Evolutionary conservation across 1,140 invertebrate species (phyloP), one percentile per base, ranked within the genome.

Genomic region (Xylocopa sonorina): DNA sequence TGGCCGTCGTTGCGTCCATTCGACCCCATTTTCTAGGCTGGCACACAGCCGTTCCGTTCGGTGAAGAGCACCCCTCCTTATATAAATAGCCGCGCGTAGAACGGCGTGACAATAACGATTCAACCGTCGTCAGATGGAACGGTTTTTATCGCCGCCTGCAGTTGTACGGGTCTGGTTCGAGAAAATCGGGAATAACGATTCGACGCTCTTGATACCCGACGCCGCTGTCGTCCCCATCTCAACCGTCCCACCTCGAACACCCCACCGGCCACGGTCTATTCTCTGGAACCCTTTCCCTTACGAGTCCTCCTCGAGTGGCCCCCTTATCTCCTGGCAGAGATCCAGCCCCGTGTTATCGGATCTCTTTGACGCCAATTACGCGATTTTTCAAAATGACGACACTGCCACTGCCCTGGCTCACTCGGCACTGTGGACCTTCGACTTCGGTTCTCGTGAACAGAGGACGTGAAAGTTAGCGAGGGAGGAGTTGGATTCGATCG

Each of bases 331-430:
- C 51, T 85, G 84, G 84, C 82, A 58, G 50, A 3, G 29, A 43
- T 81, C 84, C 84, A 84, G 69, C 41, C 41, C 41, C 60, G 58
- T 58, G 84, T 85, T 85, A 85, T 84, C 84, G 83, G 79, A 77
- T 74, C 83, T 72, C 81, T 85, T 84, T 84, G 84, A 85, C 83
- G 82, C 69, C 84, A 85, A 85, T 85, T 85, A 85, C 79, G 74
- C 69, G 84, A 85, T 84, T 85, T 85, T 85, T 85, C 83, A 81
- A 84, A 82, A 82, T 71, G 57, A 72, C 74, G 60, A 66, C 32
- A 58, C 29, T 24, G 14, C 41, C 32, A 12, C 21, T 21, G 24
- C 29, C 64, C 18, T 27, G 14, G 55, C 32, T 32, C 24, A 38
- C 29, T 16, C 60, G 2, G 32, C 55, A 63, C n/a, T n/a, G 51